phyloP scores from a whole-genome alignment of 2,888 invertebrate genomes.

The Andrena hattorfiana region DNA sequence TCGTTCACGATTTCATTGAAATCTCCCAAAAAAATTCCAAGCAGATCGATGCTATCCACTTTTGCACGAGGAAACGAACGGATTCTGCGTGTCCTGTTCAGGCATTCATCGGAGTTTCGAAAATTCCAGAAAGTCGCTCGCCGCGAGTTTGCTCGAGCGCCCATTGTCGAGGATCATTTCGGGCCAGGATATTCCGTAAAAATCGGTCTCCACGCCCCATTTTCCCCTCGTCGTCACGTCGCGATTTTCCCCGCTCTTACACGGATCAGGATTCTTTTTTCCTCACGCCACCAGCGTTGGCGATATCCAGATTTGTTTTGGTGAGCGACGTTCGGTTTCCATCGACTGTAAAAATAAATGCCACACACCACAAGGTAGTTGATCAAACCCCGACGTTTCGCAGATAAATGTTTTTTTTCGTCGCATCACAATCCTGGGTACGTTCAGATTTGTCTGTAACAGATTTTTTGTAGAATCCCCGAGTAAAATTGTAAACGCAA shows the following conservation, averaged over 20 bases:
- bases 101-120: slow-evolving; percentile 38
- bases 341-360: slow-evolving; percentile 54
- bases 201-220: slow-evolving; percentile 24
- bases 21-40: not conserved
- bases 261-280: slow-evolving; percentile 53
- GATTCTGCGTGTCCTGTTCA: slow-evolving; percentile 10
- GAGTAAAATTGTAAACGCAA: too few species aligned
- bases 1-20: not conserved
- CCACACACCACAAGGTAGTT: slow-evolving; percentile 25
- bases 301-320: slow-evolving; percentile 57
- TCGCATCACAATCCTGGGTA: slow-evolving; percentile 3
- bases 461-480: not conserved
- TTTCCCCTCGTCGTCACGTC: not conserved
- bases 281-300: not conserved
- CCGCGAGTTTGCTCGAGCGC: slow-evolving; percentile 8
- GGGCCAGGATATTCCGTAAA: slow-evolving; percentile 13
- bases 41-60: not conserved
- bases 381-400: slow-evolving; percentile 43
- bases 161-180: slow-evolving; percentile 55
- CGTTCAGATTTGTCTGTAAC: not conserved
- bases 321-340: slow-evolving; percentile 39
- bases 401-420: slow-evolving; percentile 52
- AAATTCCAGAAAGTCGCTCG: slow-evolving; percentile 42
- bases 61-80: slow-evolving; percentile 8
- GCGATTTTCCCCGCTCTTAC: slow-evolving; percentile 30